Conservation (phyloP, 2,113 vertebrate genomes). For the Bettongia penicillata region DNA sequence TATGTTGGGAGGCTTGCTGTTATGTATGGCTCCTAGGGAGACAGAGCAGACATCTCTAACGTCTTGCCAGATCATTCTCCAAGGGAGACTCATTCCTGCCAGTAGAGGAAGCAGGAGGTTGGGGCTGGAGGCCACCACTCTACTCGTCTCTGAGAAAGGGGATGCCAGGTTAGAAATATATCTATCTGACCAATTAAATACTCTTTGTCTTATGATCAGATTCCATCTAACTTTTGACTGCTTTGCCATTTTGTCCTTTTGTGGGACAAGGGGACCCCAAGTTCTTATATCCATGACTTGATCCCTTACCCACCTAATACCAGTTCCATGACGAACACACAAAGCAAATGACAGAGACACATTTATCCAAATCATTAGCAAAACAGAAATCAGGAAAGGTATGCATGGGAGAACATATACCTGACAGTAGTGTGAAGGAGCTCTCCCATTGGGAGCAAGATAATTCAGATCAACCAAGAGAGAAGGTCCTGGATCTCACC, state of each 20-base stretch:
- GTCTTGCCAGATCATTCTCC: background rate
- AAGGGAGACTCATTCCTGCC: background rate
- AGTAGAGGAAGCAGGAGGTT: background rate
- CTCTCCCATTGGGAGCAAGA: background rate
- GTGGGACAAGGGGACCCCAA: background rate
- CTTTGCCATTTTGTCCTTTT: background rate
- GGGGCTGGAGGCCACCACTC: background rate
- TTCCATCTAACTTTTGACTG: background rate
- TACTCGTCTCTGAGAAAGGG: background rate
- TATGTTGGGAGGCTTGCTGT: background rate
- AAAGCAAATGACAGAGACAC: background rate
- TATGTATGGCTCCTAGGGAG: background rate
- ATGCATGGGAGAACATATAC: background rate
- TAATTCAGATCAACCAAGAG: background rate
- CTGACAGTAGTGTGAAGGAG: background rate
- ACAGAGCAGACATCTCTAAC: background rate
- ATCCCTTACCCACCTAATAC: background rate
- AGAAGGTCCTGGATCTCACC: background rate
- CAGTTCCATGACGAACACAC: background rate
- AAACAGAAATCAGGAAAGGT: background rate
- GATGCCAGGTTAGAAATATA: fast-evolving
- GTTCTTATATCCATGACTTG: background rate
- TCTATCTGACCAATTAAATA: background rate
- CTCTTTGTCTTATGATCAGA: background rate
- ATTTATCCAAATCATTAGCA: background rate